Percentiles rank a stretch among this genome's conserved stretches.
These are phyloP conservation scores for Theristicus caerulescens DNA, from an alignment of 2,113 vertebrate species.

Conservation along the genomic window DNA sequence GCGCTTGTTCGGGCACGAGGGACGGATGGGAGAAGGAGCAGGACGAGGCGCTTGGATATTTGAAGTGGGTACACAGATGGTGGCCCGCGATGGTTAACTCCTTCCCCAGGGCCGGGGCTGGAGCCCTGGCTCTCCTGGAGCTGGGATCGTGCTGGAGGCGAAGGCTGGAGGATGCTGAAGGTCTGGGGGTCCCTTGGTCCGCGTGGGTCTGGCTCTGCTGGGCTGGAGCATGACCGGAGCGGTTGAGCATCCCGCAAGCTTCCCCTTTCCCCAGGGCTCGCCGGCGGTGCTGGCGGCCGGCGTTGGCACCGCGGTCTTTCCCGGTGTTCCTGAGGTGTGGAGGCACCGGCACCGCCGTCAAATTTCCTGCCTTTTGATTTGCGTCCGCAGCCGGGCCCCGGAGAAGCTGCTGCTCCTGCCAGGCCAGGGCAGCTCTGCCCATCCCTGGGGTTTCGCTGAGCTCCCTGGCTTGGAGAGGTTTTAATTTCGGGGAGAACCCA, in stretches of 20 bases:
- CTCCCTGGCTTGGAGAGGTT: not conserved
- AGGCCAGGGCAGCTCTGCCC: not conserved
- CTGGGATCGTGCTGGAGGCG: not conserved
- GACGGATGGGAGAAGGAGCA: not conserved
- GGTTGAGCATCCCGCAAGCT: accelerated
- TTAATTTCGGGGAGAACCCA: not conserved
- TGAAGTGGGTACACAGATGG: accelerated
- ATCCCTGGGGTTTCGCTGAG: not conserved
- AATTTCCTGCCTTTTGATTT: accelerated
- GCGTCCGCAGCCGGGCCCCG: accelerated
- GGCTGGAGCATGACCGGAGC: accelerated
- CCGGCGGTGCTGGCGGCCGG: accelerated
- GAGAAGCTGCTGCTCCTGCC: not conserved
- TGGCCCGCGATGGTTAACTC: not conserved
- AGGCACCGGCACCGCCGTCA: accelerated
- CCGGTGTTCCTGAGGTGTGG: accelerated
- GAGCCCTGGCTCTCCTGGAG: not conserved
- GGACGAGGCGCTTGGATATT: not conserved
- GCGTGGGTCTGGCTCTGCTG: accelerated
- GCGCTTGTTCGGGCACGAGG: not conserved
- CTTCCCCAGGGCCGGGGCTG: not conserved
- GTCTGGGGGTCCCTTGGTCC: accelerated
- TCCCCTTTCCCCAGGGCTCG: not conserved
- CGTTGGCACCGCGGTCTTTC: accelerated
- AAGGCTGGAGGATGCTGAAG: not conserved